Conservation (phyloP, 2,888 invertebrate species). For the Synanthedon myopaeformis region DNA sequence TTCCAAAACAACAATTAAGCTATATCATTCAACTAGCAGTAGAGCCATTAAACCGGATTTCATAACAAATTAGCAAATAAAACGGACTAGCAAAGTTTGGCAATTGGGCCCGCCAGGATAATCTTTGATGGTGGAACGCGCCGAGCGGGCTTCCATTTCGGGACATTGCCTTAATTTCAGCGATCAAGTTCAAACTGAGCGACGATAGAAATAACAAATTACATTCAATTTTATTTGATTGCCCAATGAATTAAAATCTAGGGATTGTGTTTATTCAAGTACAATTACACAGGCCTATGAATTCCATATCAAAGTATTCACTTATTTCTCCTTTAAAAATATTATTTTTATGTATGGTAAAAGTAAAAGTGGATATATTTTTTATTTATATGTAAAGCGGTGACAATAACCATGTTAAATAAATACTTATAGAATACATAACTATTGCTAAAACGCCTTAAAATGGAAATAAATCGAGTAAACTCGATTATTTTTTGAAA, state of each 20-base stretch:
- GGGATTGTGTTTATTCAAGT: not conserved
- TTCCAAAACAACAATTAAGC: constrained; percentile 9
- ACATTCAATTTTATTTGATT: not conserved
- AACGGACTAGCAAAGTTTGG: constrained; percentile 15
- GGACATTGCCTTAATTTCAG: constrained; percentile 13
- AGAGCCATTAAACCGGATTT: constrained; percentile 7
- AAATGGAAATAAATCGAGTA: not conserved
- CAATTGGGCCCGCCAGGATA: constrained; percentile 17
- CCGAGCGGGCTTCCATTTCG: constrained; percentile 14
- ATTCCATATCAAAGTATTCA: too few relatives aligned
- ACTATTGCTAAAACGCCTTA: too few relatives aligned
- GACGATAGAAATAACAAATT: constrained; percentile 1
- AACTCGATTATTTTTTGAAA: not conserved
- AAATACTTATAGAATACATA: too few relatives aligned
- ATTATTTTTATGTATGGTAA: too few relatives aligned
- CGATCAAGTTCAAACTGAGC: constrained; percentile 5
- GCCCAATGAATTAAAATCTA: not conserved
- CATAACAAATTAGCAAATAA: constrained; percentile 28
- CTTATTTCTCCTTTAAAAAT: too few relatives aligned
- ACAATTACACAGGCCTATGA: too few relatives aligned
- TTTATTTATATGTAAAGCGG: too few relatives aligned
- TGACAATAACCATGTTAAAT: too few relatives aligned
- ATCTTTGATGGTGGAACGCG: constrained; percentile 15
- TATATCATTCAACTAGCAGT: constrained; percentile 4
- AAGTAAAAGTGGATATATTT: too few relatives aligned